These are phyloP conservation scores for Crotalus viridis DNA, from an alignment of 2,113 vertebrate genomes.

Conservation along the genomic window DNA sequence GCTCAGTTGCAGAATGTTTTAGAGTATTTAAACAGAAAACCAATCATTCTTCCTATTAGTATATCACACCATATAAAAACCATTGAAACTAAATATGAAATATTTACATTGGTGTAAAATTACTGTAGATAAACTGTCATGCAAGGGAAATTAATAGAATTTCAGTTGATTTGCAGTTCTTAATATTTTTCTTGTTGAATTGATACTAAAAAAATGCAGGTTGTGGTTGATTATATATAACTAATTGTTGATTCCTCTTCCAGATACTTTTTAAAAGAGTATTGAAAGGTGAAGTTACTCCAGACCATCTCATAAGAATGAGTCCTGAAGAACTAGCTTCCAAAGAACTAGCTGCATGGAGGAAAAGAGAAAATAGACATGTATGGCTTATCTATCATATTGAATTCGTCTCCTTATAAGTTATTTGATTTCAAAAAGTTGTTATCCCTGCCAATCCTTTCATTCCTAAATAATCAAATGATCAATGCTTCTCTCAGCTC, in stretches of 20 bases:
- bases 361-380: conserved; percentile 94
- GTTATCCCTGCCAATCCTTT: background rate
- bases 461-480: background rate
- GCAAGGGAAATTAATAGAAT: background rate
- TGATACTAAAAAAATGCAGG: background rate
- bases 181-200: background rate
- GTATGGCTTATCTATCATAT: conserved; percentile 69
- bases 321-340: conserved; percentile 97
- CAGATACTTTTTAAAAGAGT: conserved; percentile 95
- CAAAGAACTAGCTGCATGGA: conserved; percentile 96
- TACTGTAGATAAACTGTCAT: background rate
- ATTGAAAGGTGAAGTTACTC: conserved; percentile 92
- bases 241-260: conserved; percentile 37
- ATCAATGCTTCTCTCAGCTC: background rate
- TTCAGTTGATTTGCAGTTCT: background rate
- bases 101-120: background rate
- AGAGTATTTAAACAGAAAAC: background rate
- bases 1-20: background rate
- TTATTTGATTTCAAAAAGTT: background rate
- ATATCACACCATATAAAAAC: background rate
- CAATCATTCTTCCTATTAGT: background rate
- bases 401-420: background rate
- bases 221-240: background rate
- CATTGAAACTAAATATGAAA: background rate
- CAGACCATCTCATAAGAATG: conserved; percentile 92